Conservation (phyloP, 2,113 vertebrate species). For the Nicator chloris region DNA sequence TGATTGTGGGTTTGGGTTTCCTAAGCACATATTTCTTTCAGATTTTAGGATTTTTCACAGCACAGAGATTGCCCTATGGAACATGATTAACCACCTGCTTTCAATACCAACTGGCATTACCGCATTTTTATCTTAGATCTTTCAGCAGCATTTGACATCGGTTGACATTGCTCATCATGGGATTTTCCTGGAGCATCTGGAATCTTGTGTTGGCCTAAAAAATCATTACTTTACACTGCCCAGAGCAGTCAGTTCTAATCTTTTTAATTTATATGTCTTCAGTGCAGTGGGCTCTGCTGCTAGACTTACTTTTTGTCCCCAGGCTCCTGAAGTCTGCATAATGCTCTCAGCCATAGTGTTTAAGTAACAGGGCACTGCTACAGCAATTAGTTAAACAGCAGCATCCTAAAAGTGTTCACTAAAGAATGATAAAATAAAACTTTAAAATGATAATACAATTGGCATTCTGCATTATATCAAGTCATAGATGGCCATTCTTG, state of each 20-base stretch:
- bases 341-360: not conserved
- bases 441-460: not conserved
- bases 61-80: not conserved
- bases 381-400: conserved; percentile 7
- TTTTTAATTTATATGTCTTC: conserved; percentile 45
- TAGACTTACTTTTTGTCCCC: not conserved
- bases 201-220: conserved; percentile 45
- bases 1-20: not conserved
- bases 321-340: not conserved
- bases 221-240: not conserved
- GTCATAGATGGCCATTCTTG: not conserved
- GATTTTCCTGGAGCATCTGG: conserved; percentile 55
- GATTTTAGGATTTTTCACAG: not conserved
- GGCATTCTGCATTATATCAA: not conserved
- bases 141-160: conserved; percentile 46
- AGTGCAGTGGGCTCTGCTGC: not conserved
- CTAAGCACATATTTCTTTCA: not conserved
- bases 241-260: conserved; percentile 54
- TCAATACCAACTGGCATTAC: not conserved
- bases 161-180: conserved; percentile 39
- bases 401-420: not conserved
- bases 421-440: not conserved
- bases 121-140: conserved; percentile 24
- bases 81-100: conserved; percentile 19
- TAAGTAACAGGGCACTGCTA: conserved; percentile 14